Evolutionary conservation across 2,888 invertebrate species (phyloP), one percentile per base, ranked within the genome.

Genomic region (Sylvicola fuscatus): DNA sequence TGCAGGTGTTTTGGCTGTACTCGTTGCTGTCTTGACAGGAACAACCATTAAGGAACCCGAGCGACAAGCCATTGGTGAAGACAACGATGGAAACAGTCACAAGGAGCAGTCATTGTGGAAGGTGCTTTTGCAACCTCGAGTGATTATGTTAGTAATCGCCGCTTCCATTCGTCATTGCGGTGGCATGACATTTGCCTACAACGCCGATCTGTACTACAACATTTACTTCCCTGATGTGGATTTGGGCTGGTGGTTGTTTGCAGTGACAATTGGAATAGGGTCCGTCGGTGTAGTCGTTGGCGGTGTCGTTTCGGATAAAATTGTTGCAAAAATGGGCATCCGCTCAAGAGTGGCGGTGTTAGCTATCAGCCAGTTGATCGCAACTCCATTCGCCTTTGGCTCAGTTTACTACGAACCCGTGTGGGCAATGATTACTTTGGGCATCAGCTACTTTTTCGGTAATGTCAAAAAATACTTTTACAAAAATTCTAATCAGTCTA

Each of bases 181-280:
- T 44, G 87, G 87, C 41, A 82, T 86, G 76, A 78, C 79, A 41
- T 87, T 87, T 58, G 86, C 86, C 0, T 87, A 87, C 64, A 87
- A 87, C 55, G 84, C 86, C 5, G 86, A 87, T 53, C 64, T 86
- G 35, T 87, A 84, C 61, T 87, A 84, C 56, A 73, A 82, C 41
- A 75, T 72, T 39, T 86, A 86, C 58, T 87, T 83, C 60, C 87
- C 87, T 1, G 83, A 84, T 47, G 79, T 81, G 46, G 84, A 86
- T 60, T 69, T 86, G 11, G 83, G 86, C 46, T 84, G 84, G 80
- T 84, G 83, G 82, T 56, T 87, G 46, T 86, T 86, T 52, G 79
- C 75, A 1, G 84, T 86, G 27, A 86, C 86, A 13, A 86, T 87
- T 43, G 76, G 80, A 32, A 77, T 87, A 48, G 87, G 58, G 29